Base-by-base conservation (phyloP, 1,140 invertebrate genomes). In the Hyles euphorbiae region DNA sequence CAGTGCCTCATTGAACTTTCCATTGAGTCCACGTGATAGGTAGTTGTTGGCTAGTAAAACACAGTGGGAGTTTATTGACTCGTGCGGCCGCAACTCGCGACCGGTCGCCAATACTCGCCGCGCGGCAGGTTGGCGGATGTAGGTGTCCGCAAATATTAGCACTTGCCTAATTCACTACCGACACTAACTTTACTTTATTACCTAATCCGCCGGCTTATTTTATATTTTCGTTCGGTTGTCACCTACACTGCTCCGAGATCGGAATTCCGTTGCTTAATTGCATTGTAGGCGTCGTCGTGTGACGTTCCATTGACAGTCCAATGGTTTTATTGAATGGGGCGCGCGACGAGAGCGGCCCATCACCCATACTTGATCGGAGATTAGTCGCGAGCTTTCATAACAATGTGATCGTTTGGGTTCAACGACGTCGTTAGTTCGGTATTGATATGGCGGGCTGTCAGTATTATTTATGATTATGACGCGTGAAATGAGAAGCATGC, bases 121-220 rank as follows among this genome's bases (percentile, higher is more conserved):
- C 72, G 74, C 71, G 68, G 73, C 76, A 76, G 74, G 76, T 78
- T 78, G 74, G 74, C 75, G 75, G 74, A 80, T 76, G 84, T 86
- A 79, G 82, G 82, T 78, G 82, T 85, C 65, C 70, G 80, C 84
- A 87, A 86, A 87, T 86, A 87, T 87, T 85, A 74, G 75, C 70
- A 74, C 77, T 86, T 78, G 72, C 82, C 72, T 78, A 86, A 84
- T 82, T 74, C 65, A 71, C 67, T 76, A 63, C 58, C 61, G 59
- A 62, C 62, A 67, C 55, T 65, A 60, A 76, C 70, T 83, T 85
- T 79, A 70, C 66, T 60, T 72, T 79, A 78, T 85, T 83, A 73
- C 75, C 68, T 76, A 81, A 76, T 70, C 60, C 58, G 46, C 56
- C 58, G 54, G 60, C 62, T 71, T 60, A 67, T 59, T 64, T 65